phyloP scores from a whole-genome alignment of 53 echinoderm and acorn worm genomes.

The Luidia sarsii region DNA sequence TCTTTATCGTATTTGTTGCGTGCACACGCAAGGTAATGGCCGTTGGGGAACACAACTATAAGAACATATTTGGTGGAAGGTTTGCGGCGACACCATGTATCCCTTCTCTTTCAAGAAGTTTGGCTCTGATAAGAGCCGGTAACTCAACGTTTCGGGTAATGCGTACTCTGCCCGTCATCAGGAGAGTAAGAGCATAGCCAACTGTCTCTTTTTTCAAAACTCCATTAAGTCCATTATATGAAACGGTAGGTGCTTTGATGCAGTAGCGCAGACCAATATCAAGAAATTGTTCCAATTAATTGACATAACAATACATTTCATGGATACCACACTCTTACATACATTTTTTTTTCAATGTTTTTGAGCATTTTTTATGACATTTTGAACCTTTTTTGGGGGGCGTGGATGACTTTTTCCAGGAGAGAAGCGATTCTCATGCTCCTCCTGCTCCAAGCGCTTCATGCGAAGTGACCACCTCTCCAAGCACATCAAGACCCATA shows the following conservation, averaged over 20 bases:
- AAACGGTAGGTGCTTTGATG: neutral
- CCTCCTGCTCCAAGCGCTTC: slow-evolving; percentile 80
- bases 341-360: too few relatives aligned
- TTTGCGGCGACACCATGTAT: too few relatives aligned
- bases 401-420: slow-evolving; percentile 51
- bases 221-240: neutral
- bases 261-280: neutral
- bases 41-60: too few relatives aligned
- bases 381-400: neutral
- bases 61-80: too few relatives aligned
- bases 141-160: too few relatives aligned
- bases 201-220: neutral
- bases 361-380: too few relatives aligned
- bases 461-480: slow-evolving; percentile 98
- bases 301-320: neutral
- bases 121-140: too few relatives aligned
- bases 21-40: too few relatives aligned
- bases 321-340: too few relatives aligned
- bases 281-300: neutral
- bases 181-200: neutral
- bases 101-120: too few relatives aligned
- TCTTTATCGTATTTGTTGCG: too few relatives aligned
- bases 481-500: slow-evolving; percentile 89
- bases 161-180: too few relatives aligned
- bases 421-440: slow-evolving; percentile 86